Evolutionary conservation across 2,113 vertebrate species (phyloP).

Genomic region (Crotophaga sulcirostris): DNA sequence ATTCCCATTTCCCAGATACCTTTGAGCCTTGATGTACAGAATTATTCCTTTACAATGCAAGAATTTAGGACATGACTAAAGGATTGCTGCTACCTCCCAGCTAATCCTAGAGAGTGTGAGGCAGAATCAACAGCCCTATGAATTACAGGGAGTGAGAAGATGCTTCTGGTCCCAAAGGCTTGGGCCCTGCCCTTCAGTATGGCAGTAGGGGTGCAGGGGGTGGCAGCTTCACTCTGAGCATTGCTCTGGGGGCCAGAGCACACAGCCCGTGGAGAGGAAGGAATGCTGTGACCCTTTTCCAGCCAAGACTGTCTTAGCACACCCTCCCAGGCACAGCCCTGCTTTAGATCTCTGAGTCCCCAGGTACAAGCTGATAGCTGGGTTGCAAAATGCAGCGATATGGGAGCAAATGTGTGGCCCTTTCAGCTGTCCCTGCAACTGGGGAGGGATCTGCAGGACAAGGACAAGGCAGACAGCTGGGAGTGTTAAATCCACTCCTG

Average conservation of each 20-base stretch:
- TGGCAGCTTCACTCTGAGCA: neutral
- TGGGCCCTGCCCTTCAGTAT: neutral
- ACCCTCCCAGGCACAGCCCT: neutral
- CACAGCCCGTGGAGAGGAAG: neutral
- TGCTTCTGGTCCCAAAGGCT: neutral
- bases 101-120: neutral
- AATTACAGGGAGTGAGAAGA: neutral
- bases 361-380: neutral
- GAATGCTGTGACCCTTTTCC: neutral
- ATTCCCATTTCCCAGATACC: neutral
- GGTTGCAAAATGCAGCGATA: constrained; percentile 6
- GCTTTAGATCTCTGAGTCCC: constrained; percentile 30
- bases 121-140: neutral
- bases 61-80: constrained; percentile 5
- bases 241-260: neutral
- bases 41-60: constrained; percentile 3
- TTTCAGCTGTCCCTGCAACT: neutral
- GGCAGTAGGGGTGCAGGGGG: neutral
- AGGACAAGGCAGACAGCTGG: neutral
- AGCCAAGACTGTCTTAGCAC: neutral
- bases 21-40: neutral
- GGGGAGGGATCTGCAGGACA: neutral
- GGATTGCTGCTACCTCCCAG: neutral
- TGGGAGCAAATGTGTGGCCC: neutral
- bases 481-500: neutral